Evolutionary conservation across 2,113 vertebrate genomes (phyloP), one percentile per base, ranked within the genome.

Genomic region (Eira barbara): DNA sequence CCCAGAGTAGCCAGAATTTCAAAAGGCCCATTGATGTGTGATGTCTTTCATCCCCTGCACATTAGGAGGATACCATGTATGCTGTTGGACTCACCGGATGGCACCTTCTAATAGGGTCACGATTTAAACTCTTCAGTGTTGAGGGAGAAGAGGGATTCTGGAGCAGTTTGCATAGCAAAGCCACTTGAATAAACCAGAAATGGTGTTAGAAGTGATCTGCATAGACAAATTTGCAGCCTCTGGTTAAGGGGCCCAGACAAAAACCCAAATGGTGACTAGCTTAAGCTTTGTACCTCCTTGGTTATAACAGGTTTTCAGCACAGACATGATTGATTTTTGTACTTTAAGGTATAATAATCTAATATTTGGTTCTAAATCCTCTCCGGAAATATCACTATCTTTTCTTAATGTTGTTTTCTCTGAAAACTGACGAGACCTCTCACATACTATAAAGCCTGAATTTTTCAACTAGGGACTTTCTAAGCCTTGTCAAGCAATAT

Each of bases 391-490:
- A 88, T 14, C 6, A 23, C 0, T 84, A 2, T 49, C 25, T 57
- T 63, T 73, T 89, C 34, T 42, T 63, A 82, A 73, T 13, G 7
- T 11, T 80, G 1, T 78, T 97, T 95, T 79, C 36, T 34, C 89
- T 78, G 13, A 87, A 85, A 95, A 57, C 3, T 13, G 71, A 39
- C 14, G 65, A n/a, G 78, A 39, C 1, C 6, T 57, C 4, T 94
- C 8, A 73, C 31, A 42, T 1, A 0, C 7, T 87, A 81, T 63
- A 8, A 65, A 0, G 1, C 49, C 86, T 93, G 59, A 94, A 88
- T 81, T 94, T 96, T 97, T 80, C 92, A 96, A 82, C 59, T 69
- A 36, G 97, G 79, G 42, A 52, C 5, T 97, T 96, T 65, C 7
- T n/a, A 85, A 90, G 6, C 61, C 83, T 92, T 86, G 36, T 96